Evolutionary conservation across 2,888 invertebrate species (phyloP), one percentile per base, ranked within the genome.

Genomic region (Hirtodrosophila histrioides): DNA sequence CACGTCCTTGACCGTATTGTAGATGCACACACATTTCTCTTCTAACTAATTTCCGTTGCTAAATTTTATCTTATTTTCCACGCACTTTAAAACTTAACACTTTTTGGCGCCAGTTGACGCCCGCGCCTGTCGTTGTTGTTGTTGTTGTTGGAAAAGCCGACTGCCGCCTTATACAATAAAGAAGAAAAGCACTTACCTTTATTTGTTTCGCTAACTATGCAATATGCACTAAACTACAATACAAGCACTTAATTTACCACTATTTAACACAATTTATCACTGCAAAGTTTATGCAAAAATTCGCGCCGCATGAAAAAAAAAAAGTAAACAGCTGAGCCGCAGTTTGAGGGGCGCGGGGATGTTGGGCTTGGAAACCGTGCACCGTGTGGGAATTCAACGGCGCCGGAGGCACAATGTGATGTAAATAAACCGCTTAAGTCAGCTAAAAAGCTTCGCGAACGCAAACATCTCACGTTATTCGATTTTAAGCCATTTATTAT

Each of bases 81-180:
- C 40, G 41, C 62, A 62, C 61, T 53, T 57, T 24, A 39, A 39
- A 57, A 48, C 17, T 35, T 36, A n/a, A 44, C 49, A 51, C 27
- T 40, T 74, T 75, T 73, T 73, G 75, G 75, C 73, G 73, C 75
- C 75, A 65, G 49, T 50, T 53, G 45, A 6, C 7, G n/a, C 50
- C 7, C 41, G 29, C 67, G 57, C 17, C 17, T 31, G 17, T 37
- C 9, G 55, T 44, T 31, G 46, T 36, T 63, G 65, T 57, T 45
- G 54, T 50, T 50, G 54, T 27, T 24, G 41, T 6, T 39, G 39
- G 3, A n/a, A 41, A 64, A 8, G 55, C 69, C 70, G 58, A 27
- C 27, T 8, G 39, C 40, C 40, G 51, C 44, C 51, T 6, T 31
- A 8, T 33, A 12, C 8, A 24, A 48, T 37, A 29, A 23, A 8